Percentiles rank a stretch among this genome's conserved stretches.
Conservation (phyloP, 1,140 invertebrate genomes). For the Musca domestica region DNA sequence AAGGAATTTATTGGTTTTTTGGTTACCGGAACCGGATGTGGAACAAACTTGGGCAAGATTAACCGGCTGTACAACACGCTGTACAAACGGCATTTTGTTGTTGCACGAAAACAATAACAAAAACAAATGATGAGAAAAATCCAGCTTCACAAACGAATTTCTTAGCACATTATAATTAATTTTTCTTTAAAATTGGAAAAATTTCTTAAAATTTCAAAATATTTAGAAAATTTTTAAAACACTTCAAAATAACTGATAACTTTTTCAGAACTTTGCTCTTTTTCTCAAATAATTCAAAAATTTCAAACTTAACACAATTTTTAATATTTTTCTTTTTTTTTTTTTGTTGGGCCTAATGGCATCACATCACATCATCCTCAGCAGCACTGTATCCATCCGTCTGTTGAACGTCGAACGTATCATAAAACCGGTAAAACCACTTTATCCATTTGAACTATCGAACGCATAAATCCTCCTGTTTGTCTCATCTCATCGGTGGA, state of each 20-base stretch:
- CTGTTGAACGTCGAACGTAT: not conserved
- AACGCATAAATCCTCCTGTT: constrained; percentile 41
- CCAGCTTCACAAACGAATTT: not conserved
- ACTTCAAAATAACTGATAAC: not conserved
- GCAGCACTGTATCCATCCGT: not conserved
- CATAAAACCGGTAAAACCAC: constrained; percentile 46
- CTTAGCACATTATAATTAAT: not conserved
- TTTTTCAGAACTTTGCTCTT: not conserved
- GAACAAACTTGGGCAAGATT: constrained; percentile 65
- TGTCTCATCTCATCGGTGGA: constrained; percentile 17
- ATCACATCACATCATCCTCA: not conserved
- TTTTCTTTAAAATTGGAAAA: not conserved
- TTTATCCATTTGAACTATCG: constrained; percentile 30
- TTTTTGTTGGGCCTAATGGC: too few relatives aligned
- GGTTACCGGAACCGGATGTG: constrained; percentile 52
- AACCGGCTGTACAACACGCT: constrained; percentile 67
- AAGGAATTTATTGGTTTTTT: constrained; percentile 37
- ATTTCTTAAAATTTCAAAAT: not conserved
- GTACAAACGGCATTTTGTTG: constrained; percentile 69
- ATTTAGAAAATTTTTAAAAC: not conserved
- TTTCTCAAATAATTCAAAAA: not conserved
- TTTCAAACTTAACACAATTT: not conserved
- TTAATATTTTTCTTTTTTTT: too few relatives aligned
- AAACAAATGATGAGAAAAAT: too few relatives aligned
- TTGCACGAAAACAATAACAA: too few relatives aligned